Percentiles rank a stretch among this genome's conserved stretches.
Evolutionary conservation across 2,113 vertebrate genomes (phyloP).

Genomic region (Parus major): DNA sequence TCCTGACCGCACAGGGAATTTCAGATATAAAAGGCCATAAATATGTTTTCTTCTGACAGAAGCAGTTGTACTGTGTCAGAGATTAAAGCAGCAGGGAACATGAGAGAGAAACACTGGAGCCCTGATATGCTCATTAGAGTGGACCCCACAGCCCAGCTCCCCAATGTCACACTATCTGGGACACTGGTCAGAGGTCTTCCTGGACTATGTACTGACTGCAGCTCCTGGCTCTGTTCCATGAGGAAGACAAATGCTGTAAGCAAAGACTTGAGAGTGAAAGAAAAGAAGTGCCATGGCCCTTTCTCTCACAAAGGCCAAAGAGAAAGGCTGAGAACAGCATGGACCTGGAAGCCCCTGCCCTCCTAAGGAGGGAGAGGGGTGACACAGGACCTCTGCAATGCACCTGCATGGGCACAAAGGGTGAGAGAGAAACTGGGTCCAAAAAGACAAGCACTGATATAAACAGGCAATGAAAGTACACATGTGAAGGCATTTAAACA

Average conservation of each 20-base stretch:
- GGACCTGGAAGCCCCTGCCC: not conserved
- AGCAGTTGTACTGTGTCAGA: not conserved
- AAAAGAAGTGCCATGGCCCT: not conserved
- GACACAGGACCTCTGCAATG: not conserved
- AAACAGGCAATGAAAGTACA: not conserved
- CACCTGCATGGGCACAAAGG: not conserved
- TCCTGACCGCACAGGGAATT: not conserved
- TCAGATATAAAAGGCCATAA: not conserved
- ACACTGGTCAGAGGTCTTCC: not conserved
- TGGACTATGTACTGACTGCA: not conserved
- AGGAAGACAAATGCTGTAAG: not conserved
- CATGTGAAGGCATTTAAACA: fast-evolving
- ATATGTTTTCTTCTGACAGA: not conserved
- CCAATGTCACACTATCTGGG: fast-evolving
- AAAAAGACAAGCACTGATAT: not conserved
- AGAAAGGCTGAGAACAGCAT: not conserved
- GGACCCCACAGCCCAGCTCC: fast-evolving
- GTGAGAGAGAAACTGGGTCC: fast-evolving
- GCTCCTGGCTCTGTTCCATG: not conserved
- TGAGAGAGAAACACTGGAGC: not conserved
- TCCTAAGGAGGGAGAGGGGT: not conserved
- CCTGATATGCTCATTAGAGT: fast-evolving
- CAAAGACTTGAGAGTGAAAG: not conserved
- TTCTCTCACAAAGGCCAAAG: not conserved
- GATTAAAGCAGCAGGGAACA: not conserved